Evolutionary conservation across 2,888 invertebrate species (phyloP).

Genomic region (Colostygia pectinataria): DNA sequence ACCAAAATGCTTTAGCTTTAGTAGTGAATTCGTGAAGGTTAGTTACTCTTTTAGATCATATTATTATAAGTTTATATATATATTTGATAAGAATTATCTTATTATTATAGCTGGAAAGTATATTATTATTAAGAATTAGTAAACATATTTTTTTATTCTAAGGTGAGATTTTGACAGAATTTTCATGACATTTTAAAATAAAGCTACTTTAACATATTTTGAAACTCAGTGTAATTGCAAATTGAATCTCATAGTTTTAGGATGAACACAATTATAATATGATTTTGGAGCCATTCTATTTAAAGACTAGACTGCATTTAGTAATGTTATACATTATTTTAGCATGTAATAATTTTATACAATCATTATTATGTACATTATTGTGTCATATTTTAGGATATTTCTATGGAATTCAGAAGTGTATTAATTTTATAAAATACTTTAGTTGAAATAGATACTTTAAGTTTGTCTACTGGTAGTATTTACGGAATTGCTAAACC

Average conservation of each 20-base stretch:
- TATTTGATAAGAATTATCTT: too few relatives aligned
- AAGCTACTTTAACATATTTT: conserved; percentile 14
- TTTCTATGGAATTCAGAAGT: conserved; percentile 18
- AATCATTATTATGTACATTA: conserved; percentile 47
- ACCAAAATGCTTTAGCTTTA: conserved; percentile 17
- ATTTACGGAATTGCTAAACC: too few relatives aligned
- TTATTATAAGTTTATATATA: not conserved
- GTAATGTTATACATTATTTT: conserved; percentile 36
- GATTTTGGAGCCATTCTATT: conserved; percentile 41
- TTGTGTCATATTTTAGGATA: conserved; percentile 59
- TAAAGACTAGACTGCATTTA: conserved; percentile 65
- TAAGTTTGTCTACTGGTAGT: too few relatives aligned
- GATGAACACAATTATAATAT: conserved; percentile 16
- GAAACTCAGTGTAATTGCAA: conserved; percentile 40
- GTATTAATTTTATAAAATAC: conserved; percentile 1
- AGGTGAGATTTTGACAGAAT: too few relatives aligned
- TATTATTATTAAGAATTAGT: too few relatives aligned
- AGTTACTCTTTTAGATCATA: not conserved
- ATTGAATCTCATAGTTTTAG: conserved; percentile 32
- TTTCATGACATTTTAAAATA: too few relatives aligned
- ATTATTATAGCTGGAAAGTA: too few relatives aligned
- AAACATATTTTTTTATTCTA: too few relatives aligned
- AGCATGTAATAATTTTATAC: conserved; percentile 25
- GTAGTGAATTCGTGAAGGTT: conserved; percentile 16
- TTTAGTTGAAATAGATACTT: not conserved